phyloP scores from a whole-genome alignment of 2,888 invertebrate species.

The Siphlonurus alternatus region DNA sequence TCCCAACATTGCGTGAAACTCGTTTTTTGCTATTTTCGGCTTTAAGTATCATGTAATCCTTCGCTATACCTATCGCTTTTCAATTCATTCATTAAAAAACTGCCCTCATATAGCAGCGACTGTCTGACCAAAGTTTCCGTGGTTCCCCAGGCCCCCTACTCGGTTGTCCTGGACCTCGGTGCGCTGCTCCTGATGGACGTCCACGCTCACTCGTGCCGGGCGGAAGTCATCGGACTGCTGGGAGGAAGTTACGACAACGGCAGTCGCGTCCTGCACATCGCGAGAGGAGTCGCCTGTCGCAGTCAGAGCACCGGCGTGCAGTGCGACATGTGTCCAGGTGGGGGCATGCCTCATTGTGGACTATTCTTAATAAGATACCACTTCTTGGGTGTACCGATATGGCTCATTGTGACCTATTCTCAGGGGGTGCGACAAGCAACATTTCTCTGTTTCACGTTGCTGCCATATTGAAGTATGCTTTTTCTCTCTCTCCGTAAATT shows the following conservation, averaged over 20 bases:
- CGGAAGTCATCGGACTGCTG: constrained; percentile 58
- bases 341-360: not conserved
- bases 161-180: constrained; percentile 37
- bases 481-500: too few species aligned
- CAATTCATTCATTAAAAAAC: constrained; percentile 6
- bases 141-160: constrained; percentile 42
- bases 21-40: too few species aligned
- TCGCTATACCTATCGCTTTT: too few species aligned
- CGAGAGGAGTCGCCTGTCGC: constrained; percentile 41
- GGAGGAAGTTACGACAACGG: constrained; percentile 34
- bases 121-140: constrained; percentile 5
- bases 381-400: too few species aligned
- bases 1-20: too few species aligned
- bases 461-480: too few species aligned
- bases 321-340: constrained; percentile 64
- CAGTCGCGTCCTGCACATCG: constrained; percentile 27
- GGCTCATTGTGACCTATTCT: too few species aligned
- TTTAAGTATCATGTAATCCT: too few species aligned
- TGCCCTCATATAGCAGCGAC: not conserved
- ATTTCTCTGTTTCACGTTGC: too few species aligned
- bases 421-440: too few species aligned
- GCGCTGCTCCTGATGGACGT: constrained; percentile 47
- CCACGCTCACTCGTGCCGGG: constrained; percentile 49
- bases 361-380: too few species aligned
- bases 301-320: constrained; percentile 47